Percentiles rank a stretch among this genome's conserved stretches.
Conservation (phyloP, 2,888 invertebrate genomes). For the Dryococelus australis region DNA sequence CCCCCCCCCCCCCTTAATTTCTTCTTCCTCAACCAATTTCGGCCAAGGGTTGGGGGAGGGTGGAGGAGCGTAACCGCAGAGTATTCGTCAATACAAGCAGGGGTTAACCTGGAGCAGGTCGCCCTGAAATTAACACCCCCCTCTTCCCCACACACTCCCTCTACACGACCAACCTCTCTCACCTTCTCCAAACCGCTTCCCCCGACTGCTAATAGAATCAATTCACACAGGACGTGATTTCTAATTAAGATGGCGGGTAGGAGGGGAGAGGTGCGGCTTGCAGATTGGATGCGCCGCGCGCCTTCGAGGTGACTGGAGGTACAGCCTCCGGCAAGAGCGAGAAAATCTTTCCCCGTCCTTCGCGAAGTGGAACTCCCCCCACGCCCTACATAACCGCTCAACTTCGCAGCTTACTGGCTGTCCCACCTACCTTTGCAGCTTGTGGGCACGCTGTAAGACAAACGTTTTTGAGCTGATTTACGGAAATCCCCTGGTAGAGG, state of each 20-base stretch:
- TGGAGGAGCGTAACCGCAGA: neutral
- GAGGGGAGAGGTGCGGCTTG: conserved; percentile 26
- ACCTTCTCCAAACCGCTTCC: neutral
- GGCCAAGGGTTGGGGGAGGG: too few relatives aligned
- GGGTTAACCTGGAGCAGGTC: conserved; percentile 28
- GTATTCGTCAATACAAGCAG: conserved; percentile 23
- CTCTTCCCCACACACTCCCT: neutral
- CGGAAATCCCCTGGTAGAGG: too few relatives aligned
- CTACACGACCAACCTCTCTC: neutral
- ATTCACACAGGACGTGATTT: conserved; percentile 52
- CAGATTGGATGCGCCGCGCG: conserved; percentile 30
- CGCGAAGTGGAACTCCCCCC: too few relatives aligned
- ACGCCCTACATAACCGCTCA: too few relatives aligned
- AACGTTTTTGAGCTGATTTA: too few relatives aligned
- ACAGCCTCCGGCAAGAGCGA: neutral
- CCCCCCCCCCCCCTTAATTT: neutral
- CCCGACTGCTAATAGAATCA: conserved; percentile 50
- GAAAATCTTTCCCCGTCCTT: neutral
- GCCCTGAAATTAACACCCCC: conserved; percentile 24
- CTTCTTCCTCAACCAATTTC: too few relatives aligned
- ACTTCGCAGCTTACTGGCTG: too few relatives aligned
- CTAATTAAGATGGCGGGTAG: conserved; percentile 50
- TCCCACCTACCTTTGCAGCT: too few relatives aligned
- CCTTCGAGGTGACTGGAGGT: neutral
- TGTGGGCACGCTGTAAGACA: too few relatives aligned